These are phyloP conservation scores for Epizoanthus illoricatus DNA, from an alignment of 92 coral and sea anemone genomes.

Conservation along the genomic window DNA sequence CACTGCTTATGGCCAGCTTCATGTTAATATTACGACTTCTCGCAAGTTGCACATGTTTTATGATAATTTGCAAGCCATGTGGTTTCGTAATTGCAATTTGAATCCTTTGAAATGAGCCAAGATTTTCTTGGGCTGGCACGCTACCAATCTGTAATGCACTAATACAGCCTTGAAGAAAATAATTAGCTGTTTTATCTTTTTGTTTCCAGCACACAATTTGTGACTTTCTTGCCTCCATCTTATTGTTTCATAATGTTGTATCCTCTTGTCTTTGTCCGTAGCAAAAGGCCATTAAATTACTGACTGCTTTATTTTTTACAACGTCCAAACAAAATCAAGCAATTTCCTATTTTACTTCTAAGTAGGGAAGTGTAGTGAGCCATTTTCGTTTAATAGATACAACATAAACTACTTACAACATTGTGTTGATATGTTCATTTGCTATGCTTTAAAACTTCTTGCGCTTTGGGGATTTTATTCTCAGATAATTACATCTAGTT, in stretches of 20 bases:
- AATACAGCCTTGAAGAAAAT: not conserved
- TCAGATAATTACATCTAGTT: not conserved
- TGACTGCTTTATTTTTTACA: conserved; percentile 7
- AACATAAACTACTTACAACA: not conserved
- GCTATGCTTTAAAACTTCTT: not conserved
- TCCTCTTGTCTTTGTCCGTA: not conserved
- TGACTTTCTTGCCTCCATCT: not conserved
- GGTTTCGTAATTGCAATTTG: conserved; percentile 36
- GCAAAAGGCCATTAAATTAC: conserved; percentile 22
- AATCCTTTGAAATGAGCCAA: conserved; percentile 22
- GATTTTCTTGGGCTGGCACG: conserved; percentile 15
- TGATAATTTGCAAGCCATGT: conserved; percentile 33
- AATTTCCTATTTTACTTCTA: conserved; percentile 13
- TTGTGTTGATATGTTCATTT: not conserved
- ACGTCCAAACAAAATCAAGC: conserved; percentile 22
- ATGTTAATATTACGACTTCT: conserved; percentile 12
- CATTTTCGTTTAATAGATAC: not conserved
- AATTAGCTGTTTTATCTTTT: not conserved
- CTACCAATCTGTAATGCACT: conserved; percentile 4
- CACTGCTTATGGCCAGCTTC: not conserved
- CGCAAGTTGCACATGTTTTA: conserved; percentile 36
- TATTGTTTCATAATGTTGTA: not conserved
- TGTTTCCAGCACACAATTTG: not conserved
- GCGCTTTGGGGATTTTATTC: not conserved
- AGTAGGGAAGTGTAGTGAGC: not conserved